Conservation (phyloP, 2,888 invertebrate genomes). For the Scaptomyza caliginosa region DNA sequence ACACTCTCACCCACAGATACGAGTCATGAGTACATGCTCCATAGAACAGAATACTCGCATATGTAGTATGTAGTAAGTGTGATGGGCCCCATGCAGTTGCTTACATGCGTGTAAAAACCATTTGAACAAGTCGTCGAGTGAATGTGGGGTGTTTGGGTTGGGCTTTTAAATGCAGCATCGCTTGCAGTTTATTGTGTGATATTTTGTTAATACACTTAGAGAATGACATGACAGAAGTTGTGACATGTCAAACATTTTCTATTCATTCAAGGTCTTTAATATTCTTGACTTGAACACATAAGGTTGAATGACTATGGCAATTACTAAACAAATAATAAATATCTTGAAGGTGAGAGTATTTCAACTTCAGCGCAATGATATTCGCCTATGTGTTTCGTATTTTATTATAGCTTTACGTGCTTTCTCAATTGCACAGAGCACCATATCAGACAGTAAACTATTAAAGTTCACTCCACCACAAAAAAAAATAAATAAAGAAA, state of each 20-base stretch:
- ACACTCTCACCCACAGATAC: constrained; percentile 33
- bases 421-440: constrained; percentile 51
- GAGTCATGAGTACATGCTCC: constrained; percentile 14
- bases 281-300: neutral
- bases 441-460: constrained; percentile 55
- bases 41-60: neutral
- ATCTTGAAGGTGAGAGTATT: constrained; percentile 1
- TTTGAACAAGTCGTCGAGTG: neutral
- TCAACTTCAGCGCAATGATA: neutral
- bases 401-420: constrained; percentile 65
- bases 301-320: too few relatives aligned
- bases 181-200: constrained; percentile 3
- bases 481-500: too few relatives aligned
- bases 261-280: neutral
- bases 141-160: neutral
- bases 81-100: constrained; percentile 6
- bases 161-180: neutral
- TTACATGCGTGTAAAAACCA: constrained; percentile 55
- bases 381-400: neutral
- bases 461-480: constrained; percentile 49
- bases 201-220: constrained; percentile 1
- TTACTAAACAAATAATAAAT: too few relatives aligned
- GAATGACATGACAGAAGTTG: neutral
- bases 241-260: neutral
- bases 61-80: neutral